Conservation (phyloP, 92 coral and sea anemone species). For the Porites rus region DNA sequence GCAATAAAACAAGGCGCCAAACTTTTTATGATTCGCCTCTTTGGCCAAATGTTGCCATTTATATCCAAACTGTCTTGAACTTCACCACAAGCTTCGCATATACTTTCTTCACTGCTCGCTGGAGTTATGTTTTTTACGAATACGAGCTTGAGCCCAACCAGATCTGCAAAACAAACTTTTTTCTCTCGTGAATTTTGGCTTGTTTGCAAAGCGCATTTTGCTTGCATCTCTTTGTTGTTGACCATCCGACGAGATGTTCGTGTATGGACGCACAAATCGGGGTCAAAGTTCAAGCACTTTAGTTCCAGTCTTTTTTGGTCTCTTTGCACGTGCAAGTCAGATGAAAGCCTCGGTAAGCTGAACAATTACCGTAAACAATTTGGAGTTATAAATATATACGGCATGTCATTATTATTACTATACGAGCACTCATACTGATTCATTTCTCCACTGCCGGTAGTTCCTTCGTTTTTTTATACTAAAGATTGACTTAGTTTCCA, state of each 20-base stretch:
- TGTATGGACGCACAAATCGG: not conserved
- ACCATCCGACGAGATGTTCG: not conserved
- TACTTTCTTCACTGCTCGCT: constrained; percentile 65
- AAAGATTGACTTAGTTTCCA: too few species aligned
- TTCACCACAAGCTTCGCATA: constrained; percentile 4
- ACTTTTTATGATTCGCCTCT: not conserved
- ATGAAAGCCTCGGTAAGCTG: not conserved
- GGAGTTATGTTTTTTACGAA: constrained; percentile 71
- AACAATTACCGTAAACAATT: too few species aligned
- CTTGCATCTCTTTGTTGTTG: not conserved
- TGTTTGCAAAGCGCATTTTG: not conserved
- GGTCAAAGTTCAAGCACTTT: not conserved
- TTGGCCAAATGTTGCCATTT: constrained; percentile 20
- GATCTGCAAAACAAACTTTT: constrained; percentile 77
- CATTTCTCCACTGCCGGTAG: too few species aligned
- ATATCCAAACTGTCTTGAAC: constrained; percentile 5
- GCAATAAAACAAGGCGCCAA: constrained; percentile 24
- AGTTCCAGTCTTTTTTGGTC: not conserved
- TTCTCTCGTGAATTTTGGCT: constrained; percentile 22
- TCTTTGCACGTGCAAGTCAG: not conserved
- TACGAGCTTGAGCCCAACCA: constrained; percentile 59
- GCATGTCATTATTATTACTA: too few species aligned
- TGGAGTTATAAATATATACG: too few species aligned
- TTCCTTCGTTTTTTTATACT: too few species aligned
- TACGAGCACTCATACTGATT: too few species aligned